Evolutionary conservation across 2,797 vertebrate species (phyloP).

Genomic region (Melanogrammus aeglefinus): DNA sequence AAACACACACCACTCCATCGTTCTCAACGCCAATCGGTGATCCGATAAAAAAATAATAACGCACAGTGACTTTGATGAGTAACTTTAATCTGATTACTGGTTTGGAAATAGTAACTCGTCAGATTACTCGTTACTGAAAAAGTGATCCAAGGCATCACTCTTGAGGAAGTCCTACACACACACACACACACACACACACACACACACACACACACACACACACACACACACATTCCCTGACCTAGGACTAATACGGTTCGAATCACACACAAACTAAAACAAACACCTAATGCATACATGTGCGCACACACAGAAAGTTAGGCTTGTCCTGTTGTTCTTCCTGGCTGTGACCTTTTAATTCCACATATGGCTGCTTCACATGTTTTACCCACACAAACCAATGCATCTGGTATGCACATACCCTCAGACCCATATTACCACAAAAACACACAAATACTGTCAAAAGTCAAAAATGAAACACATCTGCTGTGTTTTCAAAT

Average conservation of each 20-base stretch:
- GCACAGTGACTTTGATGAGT: too few species aligned
- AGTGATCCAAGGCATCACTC: too few species aligned
- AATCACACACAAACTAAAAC: neutral
- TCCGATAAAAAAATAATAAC: too few species aligned
- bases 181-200: constrained; percentile 5
- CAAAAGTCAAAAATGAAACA: neutral
- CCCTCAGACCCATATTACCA: neutral
- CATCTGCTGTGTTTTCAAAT: too few species aligned
- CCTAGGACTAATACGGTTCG: neutral
- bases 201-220: neutral
- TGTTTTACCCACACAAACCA: constrained; percentile 1
- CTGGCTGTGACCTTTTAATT: neutral
- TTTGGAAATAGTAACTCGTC: too few species aligned
- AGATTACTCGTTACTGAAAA: too few species aligned
- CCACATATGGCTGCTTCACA: neutral
- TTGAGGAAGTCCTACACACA: neutral
- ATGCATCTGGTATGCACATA: neutral
- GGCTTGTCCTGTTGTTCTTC: neutral
- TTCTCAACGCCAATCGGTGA: too few species aligned
- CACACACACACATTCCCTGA: constrained; percentile 26
- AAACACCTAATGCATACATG: neutral
- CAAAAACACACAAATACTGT: neutral
- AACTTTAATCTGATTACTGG: too few species aligned
- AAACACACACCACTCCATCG: too few species aligned
- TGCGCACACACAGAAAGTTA: neutral